Evolutionary conservation across 2,113 vertebrate genomes (phyloP).

Genomic region (Hylia prasina): DNA sequence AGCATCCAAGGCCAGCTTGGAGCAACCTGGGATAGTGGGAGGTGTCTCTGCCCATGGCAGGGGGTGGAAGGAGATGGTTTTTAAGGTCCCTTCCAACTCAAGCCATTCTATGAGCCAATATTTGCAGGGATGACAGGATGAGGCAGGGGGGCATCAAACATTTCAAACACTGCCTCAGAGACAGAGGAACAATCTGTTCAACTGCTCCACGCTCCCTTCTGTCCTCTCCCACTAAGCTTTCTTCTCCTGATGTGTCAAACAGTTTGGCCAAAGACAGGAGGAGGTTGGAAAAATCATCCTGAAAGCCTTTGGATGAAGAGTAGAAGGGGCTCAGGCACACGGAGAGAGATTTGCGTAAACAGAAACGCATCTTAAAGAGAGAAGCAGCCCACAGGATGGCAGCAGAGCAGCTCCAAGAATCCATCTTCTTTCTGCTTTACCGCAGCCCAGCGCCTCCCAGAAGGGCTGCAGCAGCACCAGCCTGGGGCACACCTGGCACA

Average conservation of each 20-base stretch:
- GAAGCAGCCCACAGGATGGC: constrained; percentile 55
- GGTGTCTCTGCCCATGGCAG: background rate
- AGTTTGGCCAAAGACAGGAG: background rate
- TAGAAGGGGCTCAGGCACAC: background rate
- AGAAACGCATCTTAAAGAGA: background rate
- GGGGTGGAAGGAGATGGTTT: background rate
- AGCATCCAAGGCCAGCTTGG: background rate
- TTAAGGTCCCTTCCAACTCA: background rate
- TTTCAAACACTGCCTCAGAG: background rate
- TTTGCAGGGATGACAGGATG: background rate
- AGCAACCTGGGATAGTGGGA: background rate
- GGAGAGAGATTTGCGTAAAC: background rate
- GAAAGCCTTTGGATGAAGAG: background rate
- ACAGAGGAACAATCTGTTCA: background rate
- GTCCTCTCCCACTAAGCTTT: background rate
- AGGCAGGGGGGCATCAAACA: background rate
- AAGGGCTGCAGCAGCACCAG: background rate
- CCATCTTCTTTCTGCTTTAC: background rate
- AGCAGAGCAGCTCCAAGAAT: constrained; percentile 29
- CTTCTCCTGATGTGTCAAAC: background rate
- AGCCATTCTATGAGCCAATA: background rate
- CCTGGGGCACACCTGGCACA: background rate
- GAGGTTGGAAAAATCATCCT: background rate
- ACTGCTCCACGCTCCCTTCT: background rate
- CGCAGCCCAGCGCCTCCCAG: background rate